Percentiles rank a stretch among this genome's conserved stretches.
phyloP scores from a whole-genome alignment of 1,140 invertebrate genomes.

The Cataglyphis hispanica region DNA sequence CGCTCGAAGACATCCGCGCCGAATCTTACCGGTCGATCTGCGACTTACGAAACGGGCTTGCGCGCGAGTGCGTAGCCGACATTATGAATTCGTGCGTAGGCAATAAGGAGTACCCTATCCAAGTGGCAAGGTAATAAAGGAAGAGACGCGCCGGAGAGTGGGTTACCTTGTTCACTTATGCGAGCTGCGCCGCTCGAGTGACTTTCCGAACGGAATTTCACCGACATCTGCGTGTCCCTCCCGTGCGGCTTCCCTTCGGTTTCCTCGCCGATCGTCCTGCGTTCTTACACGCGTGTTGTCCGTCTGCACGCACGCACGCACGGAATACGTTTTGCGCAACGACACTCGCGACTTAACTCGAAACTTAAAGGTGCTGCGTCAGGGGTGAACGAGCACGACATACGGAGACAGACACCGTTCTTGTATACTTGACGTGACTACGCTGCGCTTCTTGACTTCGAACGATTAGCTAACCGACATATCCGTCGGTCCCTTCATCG shows the following conservation, averaged over 20 bases:
- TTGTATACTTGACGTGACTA: constrained; percentile 36
- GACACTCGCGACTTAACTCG: constrained; percentile 52
- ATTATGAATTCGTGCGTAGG: constrained; percentile 70
- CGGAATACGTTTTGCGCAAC: constrained; percentile 60
- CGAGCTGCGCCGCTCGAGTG: constrained; percentile 84
- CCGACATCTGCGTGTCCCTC: constrained; percentile 84
- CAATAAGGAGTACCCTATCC: constrained; percentile 72
- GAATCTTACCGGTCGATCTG: constrained; percentile 54
- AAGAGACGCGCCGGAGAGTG: constrained; percentile 84
- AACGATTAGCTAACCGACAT: constrained; percentile 28
- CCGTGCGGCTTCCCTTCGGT: constrained; percentile 79
- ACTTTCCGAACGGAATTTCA: constrained; percentile 86
- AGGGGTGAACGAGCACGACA: constrained; percentile 84
- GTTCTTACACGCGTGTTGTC: constrained; percentile 64
- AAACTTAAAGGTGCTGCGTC: constrained; percentile 76
- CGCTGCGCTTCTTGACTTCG: constrained; percentile 49
- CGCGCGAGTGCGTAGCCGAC: constrained; percentile 25
- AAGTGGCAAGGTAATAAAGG: constrained; percentile 80
- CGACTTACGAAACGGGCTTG: neutral
- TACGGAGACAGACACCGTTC: constrained; percentile 68
- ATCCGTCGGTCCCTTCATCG: constrained; percentile 18
- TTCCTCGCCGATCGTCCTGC: constrained; percentile 71
- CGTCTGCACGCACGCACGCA: constrained; percentile 67
- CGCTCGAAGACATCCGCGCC: constrained; percentile 3
- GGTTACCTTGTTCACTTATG: constrained; percentile 86